These are phyloP conservation scores for Formica selysi DNA, from an alignment of 1,140 invertebrate genomes.

Conservation along the genomic window DNA sequence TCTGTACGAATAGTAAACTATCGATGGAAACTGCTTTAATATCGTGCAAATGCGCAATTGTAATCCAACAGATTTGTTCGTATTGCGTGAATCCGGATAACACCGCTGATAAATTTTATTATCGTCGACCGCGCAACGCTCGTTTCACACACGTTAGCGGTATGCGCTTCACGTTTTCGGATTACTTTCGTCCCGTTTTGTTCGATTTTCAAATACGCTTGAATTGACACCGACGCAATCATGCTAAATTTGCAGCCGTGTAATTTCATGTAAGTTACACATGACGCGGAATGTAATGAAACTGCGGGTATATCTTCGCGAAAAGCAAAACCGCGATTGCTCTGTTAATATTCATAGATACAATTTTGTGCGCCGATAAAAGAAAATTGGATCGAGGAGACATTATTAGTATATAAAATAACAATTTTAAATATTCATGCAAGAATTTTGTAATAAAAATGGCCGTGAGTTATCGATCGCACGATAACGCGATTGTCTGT, in stretches of 20 bases:
- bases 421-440: not conserved
- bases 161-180: slow-evolving; percentile 37
- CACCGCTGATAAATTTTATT: slow-evolving; percentile 61
- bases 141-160: slow-evolving; percentile 46
- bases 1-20: not conserved
- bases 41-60: slow-evolving; percentile 45
- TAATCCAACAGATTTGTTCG: slow-evolving; percentile 44
- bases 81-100: slow-evolving; percentile 49
- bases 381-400: slow-evolving; percentile 3
- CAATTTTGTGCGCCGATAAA: not conserved
- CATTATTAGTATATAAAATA: not conserved
- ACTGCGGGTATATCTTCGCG: not conserved
- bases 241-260: slow-evolving; percentile 21
- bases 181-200: slow-evolving; percentile 54
- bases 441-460: not conserved
- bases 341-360: not conserved
- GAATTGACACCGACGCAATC: slow-evolving; percentile 38
- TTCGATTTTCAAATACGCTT: slow-evolving; percentile 41
- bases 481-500: slow-evolving; percentile 3
- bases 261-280: not conserved
- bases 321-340: not conserved
- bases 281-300: not conserved
- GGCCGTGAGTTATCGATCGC: not conserved
- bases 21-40: slow-evolving; percentile 46
- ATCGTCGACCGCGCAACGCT: slow-evolving; percentile 13